Base-by-base conservation (phyloP, 2,797 vertebrate genomes). In the Philypnodon macrostomus region DNA sequence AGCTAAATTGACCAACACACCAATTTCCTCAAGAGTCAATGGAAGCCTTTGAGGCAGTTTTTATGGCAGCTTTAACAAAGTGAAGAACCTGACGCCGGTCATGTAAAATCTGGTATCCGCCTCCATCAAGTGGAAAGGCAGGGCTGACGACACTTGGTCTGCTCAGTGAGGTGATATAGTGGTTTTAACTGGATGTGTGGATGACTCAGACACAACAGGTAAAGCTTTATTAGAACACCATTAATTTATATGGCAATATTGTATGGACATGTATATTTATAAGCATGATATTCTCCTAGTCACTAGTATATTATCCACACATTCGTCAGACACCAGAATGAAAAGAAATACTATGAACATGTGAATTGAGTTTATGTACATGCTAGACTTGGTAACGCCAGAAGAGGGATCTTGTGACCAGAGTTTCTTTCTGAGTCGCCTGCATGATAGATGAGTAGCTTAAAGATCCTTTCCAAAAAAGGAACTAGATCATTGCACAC, bases 1-100 rank as follows among this genome's bases (percentile, higher is more conserved):
- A 61, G 63, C 69, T 68, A 64, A 75, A 75, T 62, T 67, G 63
- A 65, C 69, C 72, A 75, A 69, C 63, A 64, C 44, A 47, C 47
- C 62, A 71, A 62, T 75, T 71, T 72, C 49, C 68, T 24, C 33
- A 42, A 41, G 56, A 60, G 52, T 73, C 59, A 21, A 42, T 49
- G 31, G 15, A 30, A 59, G 50, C 61, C 63, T 67, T 48, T 57
- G 49, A 67, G 64, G 36, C 57, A 1, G 38, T 47, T 68, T 75
- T 72, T 59, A 67, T 52, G 53, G 58, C 50, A 50, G 42, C 35
- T 69, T 71, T 42, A 58, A 70, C 47, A 57, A n/a, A 48, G 11
- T 15, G 37, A 47, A 24, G 45, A 47, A 47, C 10, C 11, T 2
- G 14, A 16, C 52, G 31, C 17, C 7, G 19, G 1, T 8, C 29